Conservation (phyloP, 2,797 vertebrate species). For the Notoglanidium macrostoma region DNA sequence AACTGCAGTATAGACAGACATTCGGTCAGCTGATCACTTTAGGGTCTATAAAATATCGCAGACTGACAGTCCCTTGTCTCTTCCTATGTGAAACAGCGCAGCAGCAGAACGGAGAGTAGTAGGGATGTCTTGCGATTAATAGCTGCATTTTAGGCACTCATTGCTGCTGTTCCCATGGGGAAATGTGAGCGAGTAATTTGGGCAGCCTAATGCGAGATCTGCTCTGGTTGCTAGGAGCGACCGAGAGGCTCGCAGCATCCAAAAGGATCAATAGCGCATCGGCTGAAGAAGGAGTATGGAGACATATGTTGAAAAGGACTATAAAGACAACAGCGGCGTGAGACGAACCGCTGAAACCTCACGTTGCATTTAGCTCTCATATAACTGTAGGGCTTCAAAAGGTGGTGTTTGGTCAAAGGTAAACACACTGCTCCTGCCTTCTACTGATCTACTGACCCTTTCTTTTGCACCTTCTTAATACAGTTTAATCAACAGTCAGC, state of each 20-base stretch:
- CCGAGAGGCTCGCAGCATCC: constrained; percentile 61
- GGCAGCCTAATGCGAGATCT: constrained; percentile 54
- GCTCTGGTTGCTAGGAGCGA: constrained; percentile 75
- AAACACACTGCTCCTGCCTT: neutral
- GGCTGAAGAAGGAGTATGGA: constrained; percentile 54
- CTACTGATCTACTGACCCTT: neutral
- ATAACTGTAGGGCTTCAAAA: neutral
- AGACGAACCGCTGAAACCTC: neutral
- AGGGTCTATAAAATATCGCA: neutral
- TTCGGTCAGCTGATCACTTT: neutral
- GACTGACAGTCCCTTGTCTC: constrained; percentile 1
- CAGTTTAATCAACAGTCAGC: constrained; percentile 6
- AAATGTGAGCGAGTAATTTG: constrained; percentile 51
- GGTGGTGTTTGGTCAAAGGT: neutral
- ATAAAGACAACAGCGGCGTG: constrained; percentile 26
- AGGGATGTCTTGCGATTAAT: constrained; percentile 42
- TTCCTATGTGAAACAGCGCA: neutral
- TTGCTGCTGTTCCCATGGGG: constrained; percentile 48
- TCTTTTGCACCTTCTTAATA: neutral
- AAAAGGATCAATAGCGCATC: constrained; percentile 69
- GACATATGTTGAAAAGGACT: constrained; percentile 62
- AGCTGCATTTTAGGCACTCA: constrained; percentile 45
- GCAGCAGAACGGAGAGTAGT: constrained; percentile 12
- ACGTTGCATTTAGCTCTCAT: neutral
- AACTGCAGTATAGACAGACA: neutral